These are phyloP conservation scores for Drosophila nigricruria DNA, from an alignment of 2,888 invertebrate genomes.

Conservation along the genomic window DNA sequence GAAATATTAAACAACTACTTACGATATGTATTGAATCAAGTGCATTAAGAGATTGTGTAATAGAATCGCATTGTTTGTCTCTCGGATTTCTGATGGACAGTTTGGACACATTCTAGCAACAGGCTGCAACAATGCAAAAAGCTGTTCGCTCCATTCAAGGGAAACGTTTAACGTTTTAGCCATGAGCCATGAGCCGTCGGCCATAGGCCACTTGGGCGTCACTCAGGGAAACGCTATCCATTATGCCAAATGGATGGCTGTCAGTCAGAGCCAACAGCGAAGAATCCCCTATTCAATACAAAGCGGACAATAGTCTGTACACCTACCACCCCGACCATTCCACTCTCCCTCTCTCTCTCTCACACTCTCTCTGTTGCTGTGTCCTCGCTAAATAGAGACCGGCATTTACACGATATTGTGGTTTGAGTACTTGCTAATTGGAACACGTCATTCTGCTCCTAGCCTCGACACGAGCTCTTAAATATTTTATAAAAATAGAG, in stretches of 20 bases:
- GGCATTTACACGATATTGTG: conserved; percentile 1
- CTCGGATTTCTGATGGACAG: conserved; percentile 44
- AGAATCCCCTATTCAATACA: conserved; percentile 4
- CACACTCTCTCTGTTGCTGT: neutral
- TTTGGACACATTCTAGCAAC: conserved; percentile 5
- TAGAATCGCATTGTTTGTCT: conserved; percentile 13
- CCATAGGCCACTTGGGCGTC: conserved; percentile 45
- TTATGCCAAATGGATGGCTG: conserved; percentile 54
- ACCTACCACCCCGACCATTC: neutral
- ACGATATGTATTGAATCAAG: neutral
- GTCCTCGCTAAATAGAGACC: conserved; percentile 7
- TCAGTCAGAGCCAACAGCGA: conserved; percentile 33
- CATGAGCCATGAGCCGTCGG: neutral
- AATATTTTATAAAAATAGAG: conserved; percentile 32
- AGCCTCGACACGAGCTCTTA: conserved; percentile 8
- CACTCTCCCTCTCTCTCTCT: neutral
- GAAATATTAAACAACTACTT: neutral
- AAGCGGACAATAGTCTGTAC: conserved; percentile 4
- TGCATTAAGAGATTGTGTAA: conserved; percentile 9
- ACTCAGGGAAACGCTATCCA: conserved; percentile 51
- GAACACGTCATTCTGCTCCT: conserved; percentile 18
- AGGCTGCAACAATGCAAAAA: conserved; percentile 20
- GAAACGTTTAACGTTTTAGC: conserved; percentile 16
- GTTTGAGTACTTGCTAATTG: conserved; percentile 41
- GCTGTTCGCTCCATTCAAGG: conserved; percentile 6